Base-by-base conservation (phyloP, 2,797 vertebrate species). In the Danio kyathit region DNA sequence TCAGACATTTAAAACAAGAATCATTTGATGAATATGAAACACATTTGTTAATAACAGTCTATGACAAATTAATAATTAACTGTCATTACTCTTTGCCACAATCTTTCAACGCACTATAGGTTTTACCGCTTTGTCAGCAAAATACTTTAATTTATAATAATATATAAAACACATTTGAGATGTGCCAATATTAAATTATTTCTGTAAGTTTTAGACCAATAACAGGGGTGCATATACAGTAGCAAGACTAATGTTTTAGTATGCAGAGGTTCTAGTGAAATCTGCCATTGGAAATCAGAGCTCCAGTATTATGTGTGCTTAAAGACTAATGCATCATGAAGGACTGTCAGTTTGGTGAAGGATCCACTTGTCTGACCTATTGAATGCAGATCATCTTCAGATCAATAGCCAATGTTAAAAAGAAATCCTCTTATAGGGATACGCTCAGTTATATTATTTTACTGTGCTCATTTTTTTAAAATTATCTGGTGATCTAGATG, bases 381-480 rank as follows among this genome's bases (percentile, higher is more conserved):
- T 86, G 86, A 82, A 72, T 87, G 74, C 83, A 89, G 89, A 90
- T 91, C 89, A 92, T 92, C 88, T 90, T 88, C 87, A 89, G 89
- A 94, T 93, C 93, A 92, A 92, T 93, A 91, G 79, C 73, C 87
- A 88, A 88, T 92, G 90, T 90, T 90, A 90, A 84, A 86, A 74
- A 6, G 11, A 74, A 74, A 74, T 29, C 44, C 14, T 43, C 43
- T 72, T 12, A 63, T 52, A 44, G 41, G 13, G 41, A 71, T 54
- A 19, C 67, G 17, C 10, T 17, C 16, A 40, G 13, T 16, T 69
- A 38, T n/a, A 21, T 29, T 54, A 41, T 40, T 17, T 41, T 11
- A 40, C 29, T 40, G 29, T 6, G 38, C 7, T 70, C 8, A 38
- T 7, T n/a, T 7, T 52, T 2, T n/a, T n/a, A n/a, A n/a, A 10